Base-by-base conservation (phyloP, 2,113 vertebrate species). In the Sylvia atricapilla region DNA sequence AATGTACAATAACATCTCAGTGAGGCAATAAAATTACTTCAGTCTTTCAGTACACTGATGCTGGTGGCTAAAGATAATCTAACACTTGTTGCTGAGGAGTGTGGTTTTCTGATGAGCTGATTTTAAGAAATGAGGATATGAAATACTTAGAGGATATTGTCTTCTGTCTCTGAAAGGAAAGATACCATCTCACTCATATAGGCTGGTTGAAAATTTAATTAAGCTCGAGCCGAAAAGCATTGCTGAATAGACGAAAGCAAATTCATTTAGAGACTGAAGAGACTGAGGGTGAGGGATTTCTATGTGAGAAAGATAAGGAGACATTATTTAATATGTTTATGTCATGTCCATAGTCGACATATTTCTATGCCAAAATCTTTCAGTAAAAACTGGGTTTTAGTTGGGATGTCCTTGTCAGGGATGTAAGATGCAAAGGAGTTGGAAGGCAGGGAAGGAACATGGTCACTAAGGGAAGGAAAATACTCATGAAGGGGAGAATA, bases 91-190 rank as follows among this genome's bases (percentile, higher is more conserved):
- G 93, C 92, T 90, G 92, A 90, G 86, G 90, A 96, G 86, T 75
- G 88, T 92, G 86, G 86, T 90, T 97, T 96, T 96, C 95, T 96
- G 90, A 96, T 96, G 92, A 96, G 88, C 88, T 95, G 96, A 95
- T 96, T 93, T 97, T 96, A 93, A 96, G 94, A 94, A 96, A 93
- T 75, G 84, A 96, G 94, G 93, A 89, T 96, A 93, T 87, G 64
- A 96, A 97, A 91, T 96, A 96, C 93, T 96, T 95, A 92, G 73
- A 96, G 94, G 93, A 97, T 97, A 96, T 96, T 94, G 96, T 96
- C 95, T 96, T 89, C 93, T 90, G 80, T 94, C 88, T 96, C 44
- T 94, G 95, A 94, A 96, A 95, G 85, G 82, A 55, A 41, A 93
- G 96, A 97, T 96, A 90, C 11, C 43, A 95, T 96, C 93, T 95